Conservation (phyloP, 1,140 invertebrate species). For the Diplogasteroides magnus region DNA sequence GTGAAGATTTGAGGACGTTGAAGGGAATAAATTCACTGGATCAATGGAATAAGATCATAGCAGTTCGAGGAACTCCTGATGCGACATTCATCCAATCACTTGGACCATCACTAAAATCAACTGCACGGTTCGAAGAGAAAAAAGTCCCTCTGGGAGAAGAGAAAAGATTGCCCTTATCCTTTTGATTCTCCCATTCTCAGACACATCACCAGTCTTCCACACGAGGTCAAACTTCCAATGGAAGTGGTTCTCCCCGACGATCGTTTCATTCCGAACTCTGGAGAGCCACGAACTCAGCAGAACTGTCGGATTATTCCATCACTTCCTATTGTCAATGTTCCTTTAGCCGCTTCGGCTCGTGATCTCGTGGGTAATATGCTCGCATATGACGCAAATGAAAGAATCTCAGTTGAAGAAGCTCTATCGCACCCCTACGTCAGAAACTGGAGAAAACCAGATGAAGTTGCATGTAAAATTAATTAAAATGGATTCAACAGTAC, state of each 20-base stretch:
- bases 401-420: constrained; percentile 18
- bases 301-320: too few species aligned
- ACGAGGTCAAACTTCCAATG: background rate
- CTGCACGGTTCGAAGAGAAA: background rate
- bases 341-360: constrained; percentile 17
- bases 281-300: constrained; percentile 10
- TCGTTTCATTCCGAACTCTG: constrained; percentile 11
- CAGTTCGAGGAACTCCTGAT: constrained; percentile 18
- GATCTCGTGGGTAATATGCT: constrained; percentile 19
- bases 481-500: background rate
- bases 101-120: background rate
- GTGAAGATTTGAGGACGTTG: background rate
- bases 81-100: background rate
- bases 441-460: constrained; percentile 4
- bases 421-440: constrained; percentile 17
- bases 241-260: constrained; percentile 13
- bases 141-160: too few species aligned
- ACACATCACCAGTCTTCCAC: constrained; percentile 5
- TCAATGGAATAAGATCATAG: constrained; percentile 26
- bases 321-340: background rate
- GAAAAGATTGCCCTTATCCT: too few species aligned
- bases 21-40: too few species aligned
- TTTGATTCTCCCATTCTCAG: background rate
- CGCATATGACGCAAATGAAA: constrained; percentile 13
- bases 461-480: background rate